A percentile compares a stretch with the other conserved stretches of the same genome.
Evolutionary conservation across 2,797 vertebrate species (phyloP).

Genomic region (Eremophila alpestris): DNA sequence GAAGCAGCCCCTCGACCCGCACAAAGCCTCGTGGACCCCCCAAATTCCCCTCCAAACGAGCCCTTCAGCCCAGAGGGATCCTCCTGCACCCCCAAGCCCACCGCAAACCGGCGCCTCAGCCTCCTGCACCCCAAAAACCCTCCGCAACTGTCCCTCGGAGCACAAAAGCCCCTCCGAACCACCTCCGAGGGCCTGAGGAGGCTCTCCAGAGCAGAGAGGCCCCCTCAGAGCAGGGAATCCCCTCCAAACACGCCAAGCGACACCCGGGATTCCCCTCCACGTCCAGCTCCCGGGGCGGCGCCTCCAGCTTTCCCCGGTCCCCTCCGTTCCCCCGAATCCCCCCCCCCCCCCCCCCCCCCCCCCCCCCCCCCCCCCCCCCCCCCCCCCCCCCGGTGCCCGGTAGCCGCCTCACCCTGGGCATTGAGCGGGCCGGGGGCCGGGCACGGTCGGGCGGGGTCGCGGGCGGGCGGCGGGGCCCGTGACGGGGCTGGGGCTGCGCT

Average conservation of each 20-base stretch:
- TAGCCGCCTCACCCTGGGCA: slow-evolving; percentile 51
- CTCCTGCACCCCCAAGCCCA: background rate
- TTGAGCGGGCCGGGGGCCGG: slow-evolving; percentile 25
- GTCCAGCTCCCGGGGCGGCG: background rate
- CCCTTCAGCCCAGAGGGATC: background rate
- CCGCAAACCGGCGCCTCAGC: background rate
- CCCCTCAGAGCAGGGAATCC: background rate
- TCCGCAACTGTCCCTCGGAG: no score
- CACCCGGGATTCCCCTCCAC: background rate
- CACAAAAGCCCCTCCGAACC: background rate
- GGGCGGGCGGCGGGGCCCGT: background rate
- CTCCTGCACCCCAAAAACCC: no score
- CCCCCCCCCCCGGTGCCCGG: no score
- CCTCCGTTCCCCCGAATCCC: background rate
- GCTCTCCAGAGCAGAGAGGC: accelerated
- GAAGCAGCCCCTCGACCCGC: background rate
- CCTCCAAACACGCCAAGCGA: background rate
- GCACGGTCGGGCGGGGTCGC: background rate
- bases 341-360: no score
- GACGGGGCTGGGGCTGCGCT: background rate
- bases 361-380: no score
- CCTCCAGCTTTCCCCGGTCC: background rate
- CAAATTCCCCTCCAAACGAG: no score
- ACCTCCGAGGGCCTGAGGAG: background rate
- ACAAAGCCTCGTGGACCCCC: background rate